phyloP scores from a whole-genome alignment of 2,797 vertebrate species.

The Rhinoraja longicauda region DNA sequence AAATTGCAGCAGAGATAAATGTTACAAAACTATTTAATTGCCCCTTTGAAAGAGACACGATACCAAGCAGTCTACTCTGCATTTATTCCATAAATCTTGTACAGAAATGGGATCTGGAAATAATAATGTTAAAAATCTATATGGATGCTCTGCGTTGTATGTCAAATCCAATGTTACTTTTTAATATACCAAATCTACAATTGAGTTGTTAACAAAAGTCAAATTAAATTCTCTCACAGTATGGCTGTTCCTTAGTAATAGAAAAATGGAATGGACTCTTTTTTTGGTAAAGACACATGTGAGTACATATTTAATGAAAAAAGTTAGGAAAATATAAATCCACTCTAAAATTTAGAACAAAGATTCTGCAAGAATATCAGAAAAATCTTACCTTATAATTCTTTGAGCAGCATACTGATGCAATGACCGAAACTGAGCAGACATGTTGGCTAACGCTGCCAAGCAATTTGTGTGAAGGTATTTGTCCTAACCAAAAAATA shows the following conservation, averaged over 20 bases:
- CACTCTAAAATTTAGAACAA: background rate
- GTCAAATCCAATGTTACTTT: background rate
- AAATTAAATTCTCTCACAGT: background rate
- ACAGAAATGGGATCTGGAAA: background rate
- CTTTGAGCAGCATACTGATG: conserved; percentile 97
- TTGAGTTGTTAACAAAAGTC: background rate
- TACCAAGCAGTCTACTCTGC: background rate
- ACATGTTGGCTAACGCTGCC: conserved; percentile 96
- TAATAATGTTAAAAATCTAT: background rate
- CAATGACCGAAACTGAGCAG: conserved; percentile 88
- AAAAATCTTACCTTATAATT: conserved; percentile 80
- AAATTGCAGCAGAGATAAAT: background rate
- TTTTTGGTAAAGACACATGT: background rate
- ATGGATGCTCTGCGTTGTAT: background rate
- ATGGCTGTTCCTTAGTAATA: background rate
- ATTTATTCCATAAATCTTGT: background rate
- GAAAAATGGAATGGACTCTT: background rate
- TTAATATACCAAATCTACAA: background rate
- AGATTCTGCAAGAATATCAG: conserved; percentile 5
- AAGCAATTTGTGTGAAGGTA: conserved; percentile 97
- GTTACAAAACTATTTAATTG: background rate
- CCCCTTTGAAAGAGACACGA: background rate
- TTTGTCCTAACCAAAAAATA: conserved; percentile 74
- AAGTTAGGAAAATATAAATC: background rate
- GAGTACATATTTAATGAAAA: background rate